Base-by-base conservation (phyloP, 2,888 invertebrate genomes). In the Microplitis manilae region DNA sequence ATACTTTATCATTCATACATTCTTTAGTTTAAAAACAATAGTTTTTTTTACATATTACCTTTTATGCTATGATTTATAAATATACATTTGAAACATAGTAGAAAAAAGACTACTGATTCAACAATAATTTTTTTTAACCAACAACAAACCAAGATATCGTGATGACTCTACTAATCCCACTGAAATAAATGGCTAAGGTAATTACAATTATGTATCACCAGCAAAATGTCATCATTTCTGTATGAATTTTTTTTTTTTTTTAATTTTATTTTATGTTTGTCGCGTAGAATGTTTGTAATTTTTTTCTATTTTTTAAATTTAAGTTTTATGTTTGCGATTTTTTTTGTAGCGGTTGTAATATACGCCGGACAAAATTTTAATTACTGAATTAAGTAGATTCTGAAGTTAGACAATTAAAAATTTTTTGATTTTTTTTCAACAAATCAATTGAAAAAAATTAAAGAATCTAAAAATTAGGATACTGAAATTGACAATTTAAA, bases 141-240 rank as follows among this genome's bases (percentile, higher is more conserved):
- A 15, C 15, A 15, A 62, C 62, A 61, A 61, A 61, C 38, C 61
- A 71, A 39, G 39, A 60, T 61, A 17, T 8, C 39, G 30, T 59
- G 62, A 71, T 65, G 81, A 80, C 77, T 30, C 30, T 79, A 81
- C 77, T 81, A 83, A 83, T 82, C 80, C 81, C 82, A 83, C 78
- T 82, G 84, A 84, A 82, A 76, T 81, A 81, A 81, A 84, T 81
- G 81, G 79, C 77, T 84, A 88, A 89, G 89, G 89, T 89, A 89
- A 89, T 84, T 89, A 88, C 50, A 50, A 50, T 87, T 17, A 68
- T 62, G 68, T 71, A 78, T 79, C 77, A 81, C 79, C 72, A 82
- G 50, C 68, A 81, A 81, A 71, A 81, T 77, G 82, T 80, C 70
- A 70, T 68, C 79, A 68, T 64, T 77, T 69, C 9, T 62, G 20